phyloP scores from a whole-genome alignment of 2,113 vertebrate genomes.

The Eupsittula cactorum region DNA sequence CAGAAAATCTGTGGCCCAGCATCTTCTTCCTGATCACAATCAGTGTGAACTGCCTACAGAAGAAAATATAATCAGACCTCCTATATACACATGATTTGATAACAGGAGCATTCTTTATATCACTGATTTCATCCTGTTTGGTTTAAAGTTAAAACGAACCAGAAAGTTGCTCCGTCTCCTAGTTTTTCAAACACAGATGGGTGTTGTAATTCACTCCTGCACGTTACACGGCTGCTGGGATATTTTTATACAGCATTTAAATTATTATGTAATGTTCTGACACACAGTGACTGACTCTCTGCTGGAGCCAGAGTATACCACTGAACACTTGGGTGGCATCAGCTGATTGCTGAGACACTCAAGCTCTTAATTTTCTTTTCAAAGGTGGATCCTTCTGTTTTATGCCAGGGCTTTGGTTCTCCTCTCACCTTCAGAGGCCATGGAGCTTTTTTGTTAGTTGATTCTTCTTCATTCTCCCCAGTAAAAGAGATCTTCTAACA shows the following conservation, averaged over 20 bases:
- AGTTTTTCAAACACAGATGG: not conserved
- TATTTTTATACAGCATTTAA: constrained; percentile 54
- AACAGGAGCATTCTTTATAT: not conserved
- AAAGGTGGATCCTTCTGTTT: not conserved
- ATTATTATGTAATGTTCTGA: constrained; percentile 51
- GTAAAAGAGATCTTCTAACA: not conserved
- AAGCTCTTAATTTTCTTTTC: not conserved
- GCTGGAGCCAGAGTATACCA: not conserved
- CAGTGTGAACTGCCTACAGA: not conserved
- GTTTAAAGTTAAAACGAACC: constrained; percentile 17
- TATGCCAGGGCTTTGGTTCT: not conserved
- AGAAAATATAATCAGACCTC: not conserved
- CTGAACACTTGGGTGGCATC: constrained; percentile 54
- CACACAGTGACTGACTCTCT: constrained; percentile 45
- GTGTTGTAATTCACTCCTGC: constrained; percentile 43
- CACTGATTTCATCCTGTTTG: not conserved
- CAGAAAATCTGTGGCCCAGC: not conserved
- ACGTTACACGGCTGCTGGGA: not conserved
- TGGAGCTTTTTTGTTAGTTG: not conserved
- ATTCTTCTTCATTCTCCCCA: not conserved
- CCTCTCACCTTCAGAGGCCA: not conserved
- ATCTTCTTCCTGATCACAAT: not conserved
- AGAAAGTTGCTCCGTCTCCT: not conserved
- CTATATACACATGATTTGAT: not conserved
- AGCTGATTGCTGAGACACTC: constrained; percentile 28